These are phyloP conservation scores for Lagocephalus sceleratus DNA, from an alignment of 2,797 vertebrate genomes.

Conservation along the genomic window DNA sequence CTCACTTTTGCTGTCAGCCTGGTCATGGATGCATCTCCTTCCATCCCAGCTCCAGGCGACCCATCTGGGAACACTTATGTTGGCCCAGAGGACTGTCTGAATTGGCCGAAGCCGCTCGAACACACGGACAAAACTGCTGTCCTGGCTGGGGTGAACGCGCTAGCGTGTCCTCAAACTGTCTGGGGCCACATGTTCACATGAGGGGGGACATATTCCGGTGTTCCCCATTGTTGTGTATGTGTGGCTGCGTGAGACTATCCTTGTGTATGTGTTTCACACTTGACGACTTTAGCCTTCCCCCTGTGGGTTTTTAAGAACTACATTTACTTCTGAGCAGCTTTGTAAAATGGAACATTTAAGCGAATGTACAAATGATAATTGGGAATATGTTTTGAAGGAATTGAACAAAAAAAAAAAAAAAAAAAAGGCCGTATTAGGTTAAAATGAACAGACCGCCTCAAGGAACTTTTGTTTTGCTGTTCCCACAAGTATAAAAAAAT, in stretches of 20 bases:
- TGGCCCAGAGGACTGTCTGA: conserved; percentile 46
- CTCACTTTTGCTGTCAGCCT: conserved; percentile 40
- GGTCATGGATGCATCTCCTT: conserved; percentile 38
- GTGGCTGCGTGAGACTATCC: background rate
- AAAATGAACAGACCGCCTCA: too few species aligned
- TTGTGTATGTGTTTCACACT: too few species aligned
- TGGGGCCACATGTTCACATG: conserved; percentile 20
- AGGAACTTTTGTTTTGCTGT: conserved; percentile 3
- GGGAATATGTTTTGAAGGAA: too few species aligned
- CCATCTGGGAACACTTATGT: conserved; percentile 76
- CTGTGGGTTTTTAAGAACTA: too few species aligned
- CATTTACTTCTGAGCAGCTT: too few species aligned
- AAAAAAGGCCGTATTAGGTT: too few species aligned
- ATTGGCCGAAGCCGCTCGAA: conserved; percentile 43
- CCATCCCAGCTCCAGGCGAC: conserved; percentile 57
- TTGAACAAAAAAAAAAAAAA: too few species aligned
- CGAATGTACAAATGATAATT: too few species aligned
- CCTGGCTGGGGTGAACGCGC: conserved; percentile 14
- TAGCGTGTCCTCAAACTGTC: conserved; percentile 25
- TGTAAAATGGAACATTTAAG: too few species aligned
- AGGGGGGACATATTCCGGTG: background rate
- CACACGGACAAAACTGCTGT: conserved; percentile 5
- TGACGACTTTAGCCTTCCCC: too few species aligned
- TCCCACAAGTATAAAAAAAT: conserved; percentile 9
- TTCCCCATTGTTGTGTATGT: background rate